Evolutionary conservation across 1,140 invertebrate species (phyloP).

Genomic region (Amphibalanus amphitrite): DNA sequence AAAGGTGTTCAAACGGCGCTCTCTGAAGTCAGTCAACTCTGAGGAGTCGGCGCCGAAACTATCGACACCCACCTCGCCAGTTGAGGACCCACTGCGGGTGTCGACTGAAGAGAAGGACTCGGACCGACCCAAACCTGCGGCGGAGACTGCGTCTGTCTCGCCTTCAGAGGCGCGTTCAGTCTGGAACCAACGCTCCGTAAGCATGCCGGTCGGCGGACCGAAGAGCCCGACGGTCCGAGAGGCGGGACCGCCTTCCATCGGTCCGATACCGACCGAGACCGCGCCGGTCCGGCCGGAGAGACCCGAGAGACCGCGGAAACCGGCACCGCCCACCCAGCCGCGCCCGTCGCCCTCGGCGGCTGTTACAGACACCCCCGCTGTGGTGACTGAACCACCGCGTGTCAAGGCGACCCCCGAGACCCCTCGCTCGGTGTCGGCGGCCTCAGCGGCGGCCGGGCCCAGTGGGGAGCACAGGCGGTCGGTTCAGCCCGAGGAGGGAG

Average conservation of each 20-base stretch:
- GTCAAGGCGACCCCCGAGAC: constrained; percentile 9
- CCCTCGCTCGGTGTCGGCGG: constrained; percentile 25
- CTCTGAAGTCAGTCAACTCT: constrained; percentile 49
- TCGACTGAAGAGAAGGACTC: neutral
- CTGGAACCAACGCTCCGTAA: neutral
- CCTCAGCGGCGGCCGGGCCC: constrained; percentile 22
- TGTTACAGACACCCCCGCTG: neutral
- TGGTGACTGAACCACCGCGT: neutral
- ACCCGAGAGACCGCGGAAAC: neutral
- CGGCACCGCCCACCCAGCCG: neutral
- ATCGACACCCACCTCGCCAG: constrained; percentile 20
- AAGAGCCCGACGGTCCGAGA: too few species aligned
- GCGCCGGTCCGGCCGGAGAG: neutral
- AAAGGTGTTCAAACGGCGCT: constrained; percentile 57
- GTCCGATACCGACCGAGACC: too few species aligned
- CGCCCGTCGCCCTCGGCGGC: too few species aligned
- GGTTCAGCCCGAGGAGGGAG: constrained; percentile 15
- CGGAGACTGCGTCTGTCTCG: neutral
- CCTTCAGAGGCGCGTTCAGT: too few species aligned
- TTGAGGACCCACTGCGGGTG: constrained; percentile 16
- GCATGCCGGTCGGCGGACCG: neutral
- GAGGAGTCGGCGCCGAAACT: constrained; percentile 29
- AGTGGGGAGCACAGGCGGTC: constrained; percentile 8
- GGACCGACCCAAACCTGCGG: neutral
- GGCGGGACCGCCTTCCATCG: too few species aligned